Evolutionary conservation across 2,888 invertebrate genomes (phyloP).

Genomic region (Abscondita cerata): DNA sequence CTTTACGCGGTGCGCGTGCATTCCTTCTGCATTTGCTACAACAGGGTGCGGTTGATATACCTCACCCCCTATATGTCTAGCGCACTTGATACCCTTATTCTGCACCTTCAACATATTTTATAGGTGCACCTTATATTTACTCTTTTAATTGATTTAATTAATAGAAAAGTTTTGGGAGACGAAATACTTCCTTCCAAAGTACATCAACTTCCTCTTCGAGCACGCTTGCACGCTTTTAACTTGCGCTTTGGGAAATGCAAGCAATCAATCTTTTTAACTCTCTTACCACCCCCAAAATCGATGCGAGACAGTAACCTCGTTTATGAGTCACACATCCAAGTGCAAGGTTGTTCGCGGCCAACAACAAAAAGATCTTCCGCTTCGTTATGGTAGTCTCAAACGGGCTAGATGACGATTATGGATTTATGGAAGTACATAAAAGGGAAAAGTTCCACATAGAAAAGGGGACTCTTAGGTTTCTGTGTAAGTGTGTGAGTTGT

Average conservation of each 20-base stretch:
- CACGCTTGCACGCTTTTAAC: too few relatives aligned
- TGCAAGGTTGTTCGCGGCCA: slow-evolving; percentile 35
- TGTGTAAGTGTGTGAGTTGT: slow-evolving; percentile 35
- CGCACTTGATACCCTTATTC: slow-evolving; percentile 40
- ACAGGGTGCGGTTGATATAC: slow-evolving; percentile 54
- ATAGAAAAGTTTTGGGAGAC: too few relatives aligned
- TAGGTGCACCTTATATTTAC: neutral
- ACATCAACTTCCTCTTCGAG: neutral
- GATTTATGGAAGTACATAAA: neutral
- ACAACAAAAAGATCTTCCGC: neutral
- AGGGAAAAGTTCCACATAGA: too few relatives aligned
- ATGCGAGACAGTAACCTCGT: slow-evolving; percentile 54
- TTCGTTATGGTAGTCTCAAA: too few relatives aligned
- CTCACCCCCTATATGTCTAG: slow-evolving; percentile 45
- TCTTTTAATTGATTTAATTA: slow-evolving; percentile 54
- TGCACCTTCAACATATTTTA: slow-evolving; percentile 37
- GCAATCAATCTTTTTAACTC: too few relatives aligned
- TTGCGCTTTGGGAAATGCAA: too few relatives aligned
- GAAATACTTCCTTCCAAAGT: neutral
- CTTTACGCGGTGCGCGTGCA: slow-evolving; percentile 57
- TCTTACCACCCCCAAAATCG: slow-evolving; percentile 40
- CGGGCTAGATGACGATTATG: too few relatives aligned
- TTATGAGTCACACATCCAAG: slow-evolving; percentile 51
- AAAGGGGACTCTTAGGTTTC: slow-evolving; percentile 20
- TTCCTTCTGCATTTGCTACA: slow-evolving; percentile 49